These are phyloP conservation scores for Lagopus leucura DNA, from an alignment of 2,113 vertebrate species.

Conservation along the genomic window DNA sequence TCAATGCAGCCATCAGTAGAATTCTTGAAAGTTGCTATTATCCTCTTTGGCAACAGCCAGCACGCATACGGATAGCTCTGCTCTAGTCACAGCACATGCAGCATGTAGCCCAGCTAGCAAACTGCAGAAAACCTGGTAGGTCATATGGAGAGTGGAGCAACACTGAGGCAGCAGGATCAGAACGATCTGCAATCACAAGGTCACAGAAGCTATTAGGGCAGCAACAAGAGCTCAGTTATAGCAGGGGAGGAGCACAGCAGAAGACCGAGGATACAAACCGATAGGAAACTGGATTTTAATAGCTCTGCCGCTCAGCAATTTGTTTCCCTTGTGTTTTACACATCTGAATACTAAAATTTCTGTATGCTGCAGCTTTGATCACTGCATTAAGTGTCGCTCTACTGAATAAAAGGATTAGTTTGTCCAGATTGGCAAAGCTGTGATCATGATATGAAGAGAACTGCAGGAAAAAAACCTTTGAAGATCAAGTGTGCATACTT, in stretches of 20 bases:
- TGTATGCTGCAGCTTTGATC: constrained; percentile 51
- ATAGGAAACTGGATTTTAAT: constrained; percentile 5
- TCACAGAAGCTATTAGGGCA: not conserved
- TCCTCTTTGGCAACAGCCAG: not conserved
- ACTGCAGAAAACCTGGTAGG: not conserved
- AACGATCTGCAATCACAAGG: not conserved
- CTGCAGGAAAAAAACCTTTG: constrained; percentile 20
- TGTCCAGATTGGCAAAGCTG: not conserved
- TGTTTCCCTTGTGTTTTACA: constrained; percentile 46
- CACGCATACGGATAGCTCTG: not conserved
- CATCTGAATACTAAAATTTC: constrained; percentile 47
- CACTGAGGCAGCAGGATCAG: not conserved
- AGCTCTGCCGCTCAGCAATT: not conserved
- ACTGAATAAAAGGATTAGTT: constrained; percentile 50
- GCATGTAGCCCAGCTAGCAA: not conserved
- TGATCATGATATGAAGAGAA: constrained; percentile 24
- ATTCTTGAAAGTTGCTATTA: not conserved
- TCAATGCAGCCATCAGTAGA: not conserved
- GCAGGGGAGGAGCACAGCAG: not conserved
- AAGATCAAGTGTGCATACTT: constrained; percentile 19
- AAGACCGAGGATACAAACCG: not conserved
- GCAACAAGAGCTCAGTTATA: not conserved
- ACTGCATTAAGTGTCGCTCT: constrained; percentile 23
- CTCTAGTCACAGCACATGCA: not conserved
- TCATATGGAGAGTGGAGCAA: not conserved